Conservation (phyloP, 1,140 invertebrate species). For the Aphelenchoides avenae region DNA sequence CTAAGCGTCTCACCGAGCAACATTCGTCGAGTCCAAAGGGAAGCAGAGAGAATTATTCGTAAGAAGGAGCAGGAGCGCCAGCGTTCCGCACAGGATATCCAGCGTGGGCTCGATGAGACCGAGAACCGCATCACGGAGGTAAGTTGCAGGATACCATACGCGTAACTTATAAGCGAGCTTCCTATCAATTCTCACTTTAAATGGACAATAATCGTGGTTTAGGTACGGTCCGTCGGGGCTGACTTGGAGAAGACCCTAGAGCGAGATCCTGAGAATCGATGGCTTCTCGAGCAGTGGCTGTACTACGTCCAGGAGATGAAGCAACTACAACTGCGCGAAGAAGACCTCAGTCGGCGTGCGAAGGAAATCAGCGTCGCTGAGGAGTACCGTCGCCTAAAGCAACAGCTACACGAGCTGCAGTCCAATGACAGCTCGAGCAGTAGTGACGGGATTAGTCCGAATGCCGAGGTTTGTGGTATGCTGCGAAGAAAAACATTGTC, state of each 20-base stretch:
- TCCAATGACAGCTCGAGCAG: background rate
- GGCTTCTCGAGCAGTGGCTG: background rate
- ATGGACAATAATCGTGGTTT: no score
- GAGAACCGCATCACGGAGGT: background rate
- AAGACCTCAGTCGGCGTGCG: background rate
- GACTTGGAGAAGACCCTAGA: background rate
- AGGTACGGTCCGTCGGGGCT: background rate
- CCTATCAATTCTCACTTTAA: no score
- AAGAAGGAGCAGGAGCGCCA: background rate
- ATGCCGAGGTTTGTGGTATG: background rate
- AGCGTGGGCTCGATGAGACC: background rate
- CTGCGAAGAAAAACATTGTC: background rate
- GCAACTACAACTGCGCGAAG: background rate
- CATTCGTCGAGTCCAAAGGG: background rate
- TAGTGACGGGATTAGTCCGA: background rate
- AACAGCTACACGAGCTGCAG: background rate
- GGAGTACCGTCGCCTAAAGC: background rate
- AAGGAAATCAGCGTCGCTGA: background rate
- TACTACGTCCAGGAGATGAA: background rate
- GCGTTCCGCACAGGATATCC: background rate
- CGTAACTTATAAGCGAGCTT: no score
- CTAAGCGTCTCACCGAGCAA: conserved; percentile 1
- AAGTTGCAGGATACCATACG: no score
- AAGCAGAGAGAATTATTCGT: background rate
- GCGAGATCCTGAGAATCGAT: background rate